Evolutionary conservation across 2,888 invertebrate species (phyloP).

Genomic region (Chrysolina haemoptera): DNA sequence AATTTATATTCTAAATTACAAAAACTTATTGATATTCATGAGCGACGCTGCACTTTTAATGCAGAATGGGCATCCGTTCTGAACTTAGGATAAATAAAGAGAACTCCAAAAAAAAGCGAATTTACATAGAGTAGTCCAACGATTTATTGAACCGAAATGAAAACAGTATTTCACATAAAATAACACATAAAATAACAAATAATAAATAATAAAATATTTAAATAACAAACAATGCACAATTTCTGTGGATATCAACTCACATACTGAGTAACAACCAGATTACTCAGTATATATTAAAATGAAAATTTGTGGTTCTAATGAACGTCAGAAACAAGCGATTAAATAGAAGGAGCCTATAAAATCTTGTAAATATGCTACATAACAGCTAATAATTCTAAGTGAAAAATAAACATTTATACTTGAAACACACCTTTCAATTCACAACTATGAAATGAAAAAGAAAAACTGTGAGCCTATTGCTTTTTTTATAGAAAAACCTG

Average conservation of each 20-base stretch:
- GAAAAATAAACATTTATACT: slow-evolving; percentile 9
- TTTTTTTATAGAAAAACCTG: background rate
- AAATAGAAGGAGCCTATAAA: too few species aligned
- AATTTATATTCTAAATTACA: too few species aligned
- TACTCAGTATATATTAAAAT: background rate
- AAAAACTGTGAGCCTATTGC: too few species aligned
- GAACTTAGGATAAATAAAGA: slow-evolving; percentile 5
- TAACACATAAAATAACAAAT: too few species aligned
- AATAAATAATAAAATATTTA: too few species aligned
- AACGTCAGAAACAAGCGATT: too few species aligned
- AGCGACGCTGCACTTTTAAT: too few species aligned
- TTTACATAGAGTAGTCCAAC: background rate
- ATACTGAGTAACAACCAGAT: slow-evolving; percentile 11
- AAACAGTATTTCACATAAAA: too few species aligned
- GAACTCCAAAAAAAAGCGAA: slow-evolving; percentile 7
- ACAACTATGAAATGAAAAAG: background rate
- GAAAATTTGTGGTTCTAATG: background rate
- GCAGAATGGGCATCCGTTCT: background rate
- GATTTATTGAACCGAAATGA: too few species aligned
- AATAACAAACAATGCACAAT: background rate
- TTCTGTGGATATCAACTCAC: slow-evolving; percentile 4
- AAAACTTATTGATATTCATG: too few species aligned
- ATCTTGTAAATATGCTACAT: too few species aligned
- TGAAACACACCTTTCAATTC: slow-evolving; percentile 9
- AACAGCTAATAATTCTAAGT: slow-evolving; percentile 1